These are phyloP conservation scores for Malurus elegans DNA, from an alignment of 2,113 vertebrate genomes.

Conservation along the genomic window DNA sequence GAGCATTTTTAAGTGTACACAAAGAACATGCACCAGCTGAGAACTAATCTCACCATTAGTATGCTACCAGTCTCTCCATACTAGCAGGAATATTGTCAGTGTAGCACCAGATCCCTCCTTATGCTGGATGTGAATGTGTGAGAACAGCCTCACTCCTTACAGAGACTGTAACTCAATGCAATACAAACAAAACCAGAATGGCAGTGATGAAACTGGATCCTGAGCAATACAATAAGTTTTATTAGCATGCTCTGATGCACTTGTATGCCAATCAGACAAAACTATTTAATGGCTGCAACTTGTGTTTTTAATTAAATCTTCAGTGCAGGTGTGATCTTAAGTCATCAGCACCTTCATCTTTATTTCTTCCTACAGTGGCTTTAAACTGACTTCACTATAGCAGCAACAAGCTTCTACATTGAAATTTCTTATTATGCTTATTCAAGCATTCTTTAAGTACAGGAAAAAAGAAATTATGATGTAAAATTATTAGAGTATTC, in stretches of 20 bases:
- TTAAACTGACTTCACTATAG: background rate
- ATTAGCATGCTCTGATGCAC: background rate
- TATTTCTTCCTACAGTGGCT: background rate
- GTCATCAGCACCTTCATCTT: background rate
- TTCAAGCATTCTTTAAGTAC: background rate
- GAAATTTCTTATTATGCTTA: background rate
- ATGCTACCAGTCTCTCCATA: background rate
- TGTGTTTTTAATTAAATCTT: background rate
- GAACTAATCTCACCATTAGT: background rate
- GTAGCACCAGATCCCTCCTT: background rate
- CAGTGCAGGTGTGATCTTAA: background rate
- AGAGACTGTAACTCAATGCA: background rate
- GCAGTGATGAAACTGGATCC: background rate
- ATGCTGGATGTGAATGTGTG: background rate
- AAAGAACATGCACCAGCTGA: background rate
- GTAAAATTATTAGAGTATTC: background rate
- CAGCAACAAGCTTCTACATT: background rate
- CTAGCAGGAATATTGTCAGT: background rate
- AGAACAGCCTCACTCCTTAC: background rate
- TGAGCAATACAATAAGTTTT: background rate
- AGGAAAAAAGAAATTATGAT: background rate
- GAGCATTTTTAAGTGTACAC: background rate
- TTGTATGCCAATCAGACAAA: background rate
- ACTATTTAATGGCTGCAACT: background rate
- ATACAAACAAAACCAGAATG: background rate